Evolutionary conservation across 1,140 invertebrate species (phyloP), one percentile per base, ranked within the genome.

Genomic region (Trichonephila clavipes): DNA sequence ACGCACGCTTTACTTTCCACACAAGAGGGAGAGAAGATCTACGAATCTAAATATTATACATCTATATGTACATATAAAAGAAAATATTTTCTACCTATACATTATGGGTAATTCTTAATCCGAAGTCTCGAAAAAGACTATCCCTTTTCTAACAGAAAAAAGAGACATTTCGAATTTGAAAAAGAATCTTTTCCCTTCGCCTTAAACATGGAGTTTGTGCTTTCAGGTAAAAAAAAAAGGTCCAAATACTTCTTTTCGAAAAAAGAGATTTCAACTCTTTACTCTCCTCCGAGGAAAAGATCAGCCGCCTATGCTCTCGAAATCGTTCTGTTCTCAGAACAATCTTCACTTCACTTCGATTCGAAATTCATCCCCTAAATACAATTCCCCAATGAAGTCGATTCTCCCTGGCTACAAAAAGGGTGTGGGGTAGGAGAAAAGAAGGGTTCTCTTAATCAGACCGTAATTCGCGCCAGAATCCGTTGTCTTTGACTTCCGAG

Each of bases 211-310:
- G 18, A 77, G 18, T 77, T 77, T 21, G 34, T 34, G 34, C 28
- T 77, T 40, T 18, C 34, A 14, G 14, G 14, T 24, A 24, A 5
- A 77, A 77, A 77, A 72, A 77, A 18, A 40, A n/a, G n/a, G 19
- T 40, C 72, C 19, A 77, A 77, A 77, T 77, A 77, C 34, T 16
- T 40, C 24, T 40, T 34, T 34, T 77, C 24, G 6, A 40, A 77
- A 34, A 77, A n/a, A n/a, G n/a, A 77, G 69, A 77, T 77, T 77
- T 24, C 16, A 77, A 77, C 69, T 77, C 16, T 77, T 77, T 77
- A 77, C 28, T 77, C 28, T 34, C n/a, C n/a, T n/a, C 66, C 14
- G n/a, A 16, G 14, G 10, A 34, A 77, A n/a, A 28, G 69, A 77
- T 77, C 72, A 14, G 18, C 72, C 34, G 28, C 24, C 34, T 77